These are phyloP conservation scores for Melipona beecheii DNA, from an alignment of 2,888 invertebrate species.

Conservation along the genomic window DNA sequence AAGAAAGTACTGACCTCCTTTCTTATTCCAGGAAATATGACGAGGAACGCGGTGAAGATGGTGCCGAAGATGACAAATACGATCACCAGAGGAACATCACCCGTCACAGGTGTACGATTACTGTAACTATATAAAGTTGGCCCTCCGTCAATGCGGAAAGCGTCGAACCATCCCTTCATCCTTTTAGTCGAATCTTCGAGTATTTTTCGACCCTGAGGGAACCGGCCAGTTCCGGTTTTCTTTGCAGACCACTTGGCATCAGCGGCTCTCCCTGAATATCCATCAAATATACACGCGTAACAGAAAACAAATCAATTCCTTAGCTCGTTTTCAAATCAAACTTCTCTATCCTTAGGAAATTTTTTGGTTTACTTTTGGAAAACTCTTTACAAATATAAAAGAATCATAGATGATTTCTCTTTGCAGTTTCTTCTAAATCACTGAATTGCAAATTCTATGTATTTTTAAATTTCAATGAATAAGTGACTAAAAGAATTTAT, in stretches of 20 bases:
- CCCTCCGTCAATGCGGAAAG: slow-evolving; percentile 98
- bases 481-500: no score
- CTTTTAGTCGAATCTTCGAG: slow-evolving; percentile 15
- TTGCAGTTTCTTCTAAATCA: neutral
- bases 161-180: slow-evolving; percentile 99
- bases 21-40: slow-evolving; percentile 97
- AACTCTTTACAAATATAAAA: neutral
- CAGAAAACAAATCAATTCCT: neutral
- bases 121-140: slow-evolving; percentile 98
- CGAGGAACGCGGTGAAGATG: slow-evolving; percentile 96
- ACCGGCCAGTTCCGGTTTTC: slow-evolving; percentile 56
- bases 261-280: slow-evolving; percentile 19
- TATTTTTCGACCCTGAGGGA: slow-evolving; percentile 11
- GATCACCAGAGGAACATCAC: slow-evolving; percentile 95
- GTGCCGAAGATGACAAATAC: slow-evolving; percentile 95
- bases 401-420: neutral
- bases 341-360: neutral
- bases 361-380: neutral
- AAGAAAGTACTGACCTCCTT: slow-evolving; percentile 89
- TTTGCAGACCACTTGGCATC: slow-evolving; percentile 36
- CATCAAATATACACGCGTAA: neutral
- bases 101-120: slow-evolving; percentile 97
- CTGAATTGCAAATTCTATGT: no score
- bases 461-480: no score
- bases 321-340: neutral